Base-by-base conservation (phyloP, 2,797 vertebrate species). In the Onychomys torridus region DNA sequence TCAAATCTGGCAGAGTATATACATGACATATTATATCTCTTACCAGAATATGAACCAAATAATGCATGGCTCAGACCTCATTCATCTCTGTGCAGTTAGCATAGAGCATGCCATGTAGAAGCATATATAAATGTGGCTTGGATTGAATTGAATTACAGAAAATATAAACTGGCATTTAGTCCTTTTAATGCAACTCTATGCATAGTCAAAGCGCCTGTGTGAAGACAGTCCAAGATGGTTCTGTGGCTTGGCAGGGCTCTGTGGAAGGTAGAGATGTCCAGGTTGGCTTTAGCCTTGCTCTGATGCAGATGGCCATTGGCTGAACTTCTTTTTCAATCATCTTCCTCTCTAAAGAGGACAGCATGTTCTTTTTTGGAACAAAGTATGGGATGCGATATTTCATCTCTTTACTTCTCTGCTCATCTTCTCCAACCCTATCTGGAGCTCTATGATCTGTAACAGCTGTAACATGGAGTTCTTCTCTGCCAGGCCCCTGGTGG, bases 311-410 rank as follows among this genome's bases (percentile, higher is more conserved):
- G 94, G 85, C 83, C 95, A 89, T 29, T 95, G 95, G 93, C 91
- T 95, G 96, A 95, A 96, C 82, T 29, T 37, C 43, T 87, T 27
- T 90, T 92, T 75, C 57, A 94, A 78, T 79, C 65, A 92, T 63
- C 43, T 46, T 89, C 34, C 55, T 91, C 76, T 95, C 46, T 83
- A 85, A 96, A 95, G 46, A 95, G 85, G 75, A 93, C 81, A 92
- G 25, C 84, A 59, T 94, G 97, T 89, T 81, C 81, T 95, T 77
- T 87, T 37, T 94, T 97, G 63, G 71, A 95, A 73, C 79, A 63
- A 91, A 89, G 17, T 23, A 77, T 4, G 55, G 17, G 37, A 96
- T 92, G 77, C 21, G 34, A 96, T 91, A 85, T 34, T 94, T 52
- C 55, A 95, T 49, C 55, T 92, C 95, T 94, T 59, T 83, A 40